Evolutionary conservation across 2,888 invertebrate species (phyloP), one percentile per base, ranked within the genome.

Genomic region (Drymonia ruficornis): DNA sequence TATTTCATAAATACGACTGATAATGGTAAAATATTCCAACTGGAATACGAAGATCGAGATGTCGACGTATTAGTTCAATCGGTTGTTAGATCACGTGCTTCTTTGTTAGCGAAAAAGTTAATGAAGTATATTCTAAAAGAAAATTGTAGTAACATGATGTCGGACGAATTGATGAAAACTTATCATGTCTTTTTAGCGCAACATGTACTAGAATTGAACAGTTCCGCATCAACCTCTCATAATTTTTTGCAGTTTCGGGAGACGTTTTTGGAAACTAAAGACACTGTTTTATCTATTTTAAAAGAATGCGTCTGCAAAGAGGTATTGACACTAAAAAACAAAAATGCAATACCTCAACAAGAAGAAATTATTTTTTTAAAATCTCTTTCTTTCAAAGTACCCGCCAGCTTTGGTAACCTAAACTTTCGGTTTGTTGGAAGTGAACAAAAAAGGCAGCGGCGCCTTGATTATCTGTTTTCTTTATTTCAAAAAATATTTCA

Each of bases 371-470:
- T 54, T 1, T n/a, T n/a, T n/a, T 36, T 65, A 38, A 56, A 44
- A 52, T 19, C 52, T 12, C 42, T 53, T 13, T 12, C 8, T 29
- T 60, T 68, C 48, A 60, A 64, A 55, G 50, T 66, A 44, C 68
- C 66, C 4, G 1, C 46, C 3, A 43, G 43, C 52, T 68, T 68
- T 44, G 66, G 68, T 1, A 68, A 66, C 43, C 38, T 56, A 2
- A 40, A 49, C 19, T 65, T 65, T 52, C 11, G 40, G 34, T 46
- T 65, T 50, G 31, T 36, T 44, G 59, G 65, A 9, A 55, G 19
- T n/a, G 53, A 52, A 7, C 42, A 42, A 16, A 67, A 61, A 45
- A 53, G 46, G 12, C 50, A 46, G 36, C 51, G 48, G 16, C 59
- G 50, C 13, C 49, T 64, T 8, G 23, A 50, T 13, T 54, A 61